Percentiles rank a stretch among this genome's conserved stretches.
phyloP scores from a whole-genome alignment of 2,113 vertebrate genomes.

The Origma solitaria region DNA sequence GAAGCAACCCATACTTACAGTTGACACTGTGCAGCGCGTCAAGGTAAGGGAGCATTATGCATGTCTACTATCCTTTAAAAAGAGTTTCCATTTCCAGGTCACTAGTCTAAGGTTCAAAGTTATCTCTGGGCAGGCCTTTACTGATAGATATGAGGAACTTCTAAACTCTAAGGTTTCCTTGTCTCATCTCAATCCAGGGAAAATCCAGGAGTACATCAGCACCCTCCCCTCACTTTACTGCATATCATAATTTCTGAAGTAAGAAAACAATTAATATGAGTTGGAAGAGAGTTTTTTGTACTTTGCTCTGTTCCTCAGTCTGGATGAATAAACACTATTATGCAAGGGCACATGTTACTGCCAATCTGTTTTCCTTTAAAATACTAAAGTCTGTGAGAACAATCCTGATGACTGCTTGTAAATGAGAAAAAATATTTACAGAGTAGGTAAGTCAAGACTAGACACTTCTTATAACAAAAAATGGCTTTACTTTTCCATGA shows the following conservation, averaged over 20 bases:
- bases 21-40: not conserved
- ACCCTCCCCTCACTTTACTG: not conserved
- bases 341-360: not conserved
- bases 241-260: not conserved
- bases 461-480: not conserved
- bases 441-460: not conserved
- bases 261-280: not conserved
- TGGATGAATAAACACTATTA: fast-evolving
- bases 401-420: not conserved
- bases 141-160: not conserved
- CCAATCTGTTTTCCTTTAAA: not conserved
- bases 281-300: not conserved
- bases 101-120: not conserved
- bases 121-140: not conserved
- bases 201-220: not conserved
- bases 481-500: not conserved
- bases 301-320: not conserved
- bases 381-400: not conserved
- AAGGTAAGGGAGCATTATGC: not conserved
- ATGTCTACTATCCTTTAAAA: not conserved
- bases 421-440: not conserved
- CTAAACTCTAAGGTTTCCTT: not conserved
- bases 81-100: not conserved
- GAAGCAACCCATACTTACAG: not conserved
- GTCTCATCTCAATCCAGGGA: not conserved